Base-by-base conservation (phyloP, 2,888 invertebrate species). In the Cheiracanthium punctorium region DNA sequence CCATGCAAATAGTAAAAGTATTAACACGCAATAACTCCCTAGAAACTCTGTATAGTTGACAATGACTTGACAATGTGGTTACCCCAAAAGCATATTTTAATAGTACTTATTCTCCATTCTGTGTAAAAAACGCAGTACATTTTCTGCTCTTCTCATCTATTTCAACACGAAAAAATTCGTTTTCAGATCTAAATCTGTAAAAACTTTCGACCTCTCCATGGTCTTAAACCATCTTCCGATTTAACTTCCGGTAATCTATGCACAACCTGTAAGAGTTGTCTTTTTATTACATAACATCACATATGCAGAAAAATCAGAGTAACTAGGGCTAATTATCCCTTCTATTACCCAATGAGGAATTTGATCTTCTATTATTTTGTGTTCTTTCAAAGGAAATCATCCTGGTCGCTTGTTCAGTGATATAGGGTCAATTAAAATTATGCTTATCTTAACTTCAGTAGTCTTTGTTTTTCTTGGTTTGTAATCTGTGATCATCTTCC, bases 51-150 rank as follows among this genome's bases (percentile, higher is more conserved):
- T 17, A 64, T 28, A 58, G 14, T 20, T 74, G 24, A 24, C 24
- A 74, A 2, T 32, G 0, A 58, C 41, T 41, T 10, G 30, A n/a
- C 1, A 1, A 24, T 17, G 8, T 58, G 17, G 5, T 17, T 5
- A 58, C 5, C 4, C 58, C 58, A 24, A 65, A 37, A 0, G 41
- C 28, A 41, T 14, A 4, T 14, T 8, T 32, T 0, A 24, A 12
- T 30, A 65, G 67, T 28, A 67, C 5, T 0, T 37, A 67, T 12
- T 48, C 43, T 29, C 70, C 32, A 12, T 69, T 48, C 43, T 70
- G 70, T 2, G 41, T 70, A 5, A 79, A 20, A 48, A 79, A 79
- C 10, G 52, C 28, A n/a, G 64, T 37, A 20, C 48, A 79, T 43
- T 79, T 70, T 7, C 0, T 79, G 20, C 41, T 70, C 0, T 70